phyloP scores from a whole-genome alignment of 2,797 vertebrate genomes.

The Alosa sapidissima region DNA sequence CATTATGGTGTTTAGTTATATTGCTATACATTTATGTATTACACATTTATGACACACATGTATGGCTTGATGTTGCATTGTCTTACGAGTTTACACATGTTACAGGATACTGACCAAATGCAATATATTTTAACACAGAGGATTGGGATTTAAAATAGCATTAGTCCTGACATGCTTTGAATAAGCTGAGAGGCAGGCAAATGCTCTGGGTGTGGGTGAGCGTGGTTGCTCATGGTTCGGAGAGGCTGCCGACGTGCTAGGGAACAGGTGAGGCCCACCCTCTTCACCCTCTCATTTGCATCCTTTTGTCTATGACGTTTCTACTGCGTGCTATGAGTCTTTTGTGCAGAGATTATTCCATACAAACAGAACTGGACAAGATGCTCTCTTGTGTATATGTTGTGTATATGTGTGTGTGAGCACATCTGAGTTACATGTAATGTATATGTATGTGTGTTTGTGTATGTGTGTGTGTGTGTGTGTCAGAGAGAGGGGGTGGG shows the following conservation, averaged over 20 bases:
- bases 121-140: not conserved
- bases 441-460: not conserved
- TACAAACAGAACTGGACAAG: not conserved
- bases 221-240: not conserved
- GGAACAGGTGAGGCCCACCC: not conserved
- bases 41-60: too few species aligned
- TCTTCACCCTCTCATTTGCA: not conserved
- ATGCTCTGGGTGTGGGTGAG: not conserved
- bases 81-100: not conserved
- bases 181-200: constrained; percentile 12
- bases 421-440: too few species aligned
- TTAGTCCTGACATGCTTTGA: not conserved
- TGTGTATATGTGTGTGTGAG: not conserved
- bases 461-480: not conserved
- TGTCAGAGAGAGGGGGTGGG: not conserved
- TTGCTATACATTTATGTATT: too few species aligned
- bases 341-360: not conserved
- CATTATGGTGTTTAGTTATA: too few species aligned
- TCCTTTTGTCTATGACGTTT: not conserved
- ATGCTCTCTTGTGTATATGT: not conserved
- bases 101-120: not conserved
- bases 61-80: not conserved
- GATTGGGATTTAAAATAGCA: not conserved
- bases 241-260: not conserved
- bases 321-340: not conserved